Conservation (phyloP, 1,140 invertebrate species). For the Apis laboriosa region DNA sequence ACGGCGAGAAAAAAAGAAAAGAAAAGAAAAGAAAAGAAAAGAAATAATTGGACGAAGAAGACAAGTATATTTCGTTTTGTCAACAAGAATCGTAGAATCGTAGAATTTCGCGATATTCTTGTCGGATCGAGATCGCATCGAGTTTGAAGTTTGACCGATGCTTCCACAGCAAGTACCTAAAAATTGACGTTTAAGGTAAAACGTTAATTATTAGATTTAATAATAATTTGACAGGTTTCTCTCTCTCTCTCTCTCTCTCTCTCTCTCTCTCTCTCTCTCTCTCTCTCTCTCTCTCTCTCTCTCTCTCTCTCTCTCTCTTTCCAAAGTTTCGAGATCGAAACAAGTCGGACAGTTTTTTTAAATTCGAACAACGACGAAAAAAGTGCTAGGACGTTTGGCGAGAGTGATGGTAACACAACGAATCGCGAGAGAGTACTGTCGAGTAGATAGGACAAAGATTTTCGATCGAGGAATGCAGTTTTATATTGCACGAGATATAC, state of each 20-base stretch:
- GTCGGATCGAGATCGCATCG: background rate
- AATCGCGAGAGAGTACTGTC: conserved; percentile 52
- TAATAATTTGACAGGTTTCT: conserved; percentile 17
- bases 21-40: background rate
- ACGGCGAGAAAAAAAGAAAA: background rate
- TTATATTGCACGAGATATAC: conserved; percentile 49
- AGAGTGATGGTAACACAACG: conserved; percentile 57
- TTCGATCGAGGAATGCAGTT: conserved; percentile 42
- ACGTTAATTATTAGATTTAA: background rate
- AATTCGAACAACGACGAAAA: conserved; percentile 31
- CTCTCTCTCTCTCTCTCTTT: background rate
- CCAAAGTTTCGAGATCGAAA: conserved; percentile 5
- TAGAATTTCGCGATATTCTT: too few relatives aligned
- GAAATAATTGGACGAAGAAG: background rate
- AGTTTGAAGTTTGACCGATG: background rate
- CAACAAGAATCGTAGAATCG: background rate
- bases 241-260: too few relatives aligned
- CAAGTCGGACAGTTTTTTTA: background rate
- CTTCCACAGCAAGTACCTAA: background rate
- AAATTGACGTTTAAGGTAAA: conserved; percentile 29
- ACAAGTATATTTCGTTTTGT: background rate
- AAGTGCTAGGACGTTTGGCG: conserved; percentile 5
- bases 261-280: too few relatives aligned
- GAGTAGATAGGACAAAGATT: conserved; percentile 44
- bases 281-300: too few relatives aligned